Conservation (phyloP, 2,888 invertebrate species). For the Torymus auratus region DNA sequence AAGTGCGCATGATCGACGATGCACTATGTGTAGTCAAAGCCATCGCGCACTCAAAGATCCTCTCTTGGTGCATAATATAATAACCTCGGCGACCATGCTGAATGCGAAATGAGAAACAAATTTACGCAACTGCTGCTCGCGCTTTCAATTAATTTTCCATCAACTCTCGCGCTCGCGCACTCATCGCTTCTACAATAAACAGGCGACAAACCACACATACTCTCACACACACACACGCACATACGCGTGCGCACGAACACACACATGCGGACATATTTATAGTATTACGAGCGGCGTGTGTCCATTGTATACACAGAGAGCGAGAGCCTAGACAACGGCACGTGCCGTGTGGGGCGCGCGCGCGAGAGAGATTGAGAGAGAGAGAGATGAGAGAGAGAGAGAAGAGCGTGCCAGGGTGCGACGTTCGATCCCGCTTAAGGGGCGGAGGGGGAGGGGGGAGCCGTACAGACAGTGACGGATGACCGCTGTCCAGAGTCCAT, state of each 20-base stretch:
- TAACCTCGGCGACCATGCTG: neutral
- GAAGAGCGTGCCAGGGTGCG: slow-evolving; percentile 58
- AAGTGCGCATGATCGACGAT: slow-evolving; percentile 50
- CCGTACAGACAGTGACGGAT: slow-evolving; percentile 72
- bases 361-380: slow-evolving; percentile 23
- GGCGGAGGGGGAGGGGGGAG: slow-evolving; percentile 53
- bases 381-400: slow-evolving; percentile 46
- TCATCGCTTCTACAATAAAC: slow-evolving; percentile 34
- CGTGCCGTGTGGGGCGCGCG: slow-evolving; percentile 65
- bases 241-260: neutral
- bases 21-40: slow-evolving; percentile 24
- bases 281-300: slow-evolving; percentile 52
- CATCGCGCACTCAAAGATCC: neutral
- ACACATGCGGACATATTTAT: slow-evolving; percentile 23
- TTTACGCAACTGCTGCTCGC: slow-evolving; percentile 53
- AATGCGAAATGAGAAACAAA: slow-evolving; percentile 56
- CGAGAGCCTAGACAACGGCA: slow-evolving; percentile 68
- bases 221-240: neutral
- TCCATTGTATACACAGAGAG: slow-evolving; percentile 54
- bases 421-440: slow-evolving; percentile 63
- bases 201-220: slow-evolving; percentile 13
- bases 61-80: neutral
- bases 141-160: slow-evolving; percentile 59
- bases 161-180: slow-evolving; percentile 2
- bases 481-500: slow-evolving; percentile 70